Evolutionary conservation across 2,797 vertebrate genomes (phyloP).

Genomic region (Vireo griseus): DNA sequence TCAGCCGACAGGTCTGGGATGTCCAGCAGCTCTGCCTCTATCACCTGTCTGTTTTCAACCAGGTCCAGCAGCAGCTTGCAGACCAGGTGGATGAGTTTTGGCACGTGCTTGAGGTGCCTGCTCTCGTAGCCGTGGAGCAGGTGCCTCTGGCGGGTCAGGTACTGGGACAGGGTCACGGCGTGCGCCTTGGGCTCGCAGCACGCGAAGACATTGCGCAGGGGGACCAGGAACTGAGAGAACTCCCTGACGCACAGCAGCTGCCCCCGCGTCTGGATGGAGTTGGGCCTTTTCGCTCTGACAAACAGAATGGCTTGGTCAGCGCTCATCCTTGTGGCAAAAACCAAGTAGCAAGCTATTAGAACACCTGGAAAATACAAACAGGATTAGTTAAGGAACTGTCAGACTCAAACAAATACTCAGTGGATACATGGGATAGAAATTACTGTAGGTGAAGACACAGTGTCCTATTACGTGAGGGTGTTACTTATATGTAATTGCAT

Average conservation of each 20-base stretch:
- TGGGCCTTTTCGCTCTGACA: constrained; percentile 91
- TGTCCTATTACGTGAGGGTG: background rate
- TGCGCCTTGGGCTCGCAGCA: constrained; percentile 85
- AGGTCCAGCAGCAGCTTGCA: constrained; percentile 87
- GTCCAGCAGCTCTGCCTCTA: constrained; percentile 78
- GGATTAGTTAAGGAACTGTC: background rate
- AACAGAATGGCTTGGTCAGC: constrained; percentile 96
- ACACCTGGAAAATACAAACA: constrained; percentile 80
- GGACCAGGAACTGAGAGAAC: constrained; percentile 92
- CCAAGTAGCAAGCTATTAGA: constrained; percentile 92
- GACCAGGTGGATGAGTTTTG: constrained; percentile 89
- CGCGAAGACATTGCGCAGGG: constrained; percentile 88
- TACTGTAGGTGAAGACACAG: background rate
- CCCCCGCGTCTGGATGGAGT: constrained; percentile 94
- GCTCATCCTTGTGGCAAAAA: constrained; percentile 93
- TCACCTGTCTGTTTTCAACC: constrained; percentile 84
- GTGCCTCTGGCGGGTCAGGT: constrained; percentile 92
- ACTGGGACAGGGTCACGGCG: constrained; percentile 87
- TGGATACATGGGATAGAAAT: background rate
- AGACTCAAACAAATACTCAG: background rate
- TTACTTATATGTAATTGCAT: background rate
- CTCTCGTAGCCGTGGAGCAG: constrained; percentile 96
- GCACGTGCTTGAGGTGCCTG: constrained; percentile 89
- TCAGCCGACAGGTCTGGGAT: constrained; percentile 86
- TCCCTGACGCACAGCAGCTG: constrained; percentile 91